Percentiles rank a stretch among this genome's conserved stretches.
These are phyloP conservation scores for Hyposoter didymator DNA, from an alignment of 2,888 invertebrate genomes.

Conservation along the genomic window DNA sequence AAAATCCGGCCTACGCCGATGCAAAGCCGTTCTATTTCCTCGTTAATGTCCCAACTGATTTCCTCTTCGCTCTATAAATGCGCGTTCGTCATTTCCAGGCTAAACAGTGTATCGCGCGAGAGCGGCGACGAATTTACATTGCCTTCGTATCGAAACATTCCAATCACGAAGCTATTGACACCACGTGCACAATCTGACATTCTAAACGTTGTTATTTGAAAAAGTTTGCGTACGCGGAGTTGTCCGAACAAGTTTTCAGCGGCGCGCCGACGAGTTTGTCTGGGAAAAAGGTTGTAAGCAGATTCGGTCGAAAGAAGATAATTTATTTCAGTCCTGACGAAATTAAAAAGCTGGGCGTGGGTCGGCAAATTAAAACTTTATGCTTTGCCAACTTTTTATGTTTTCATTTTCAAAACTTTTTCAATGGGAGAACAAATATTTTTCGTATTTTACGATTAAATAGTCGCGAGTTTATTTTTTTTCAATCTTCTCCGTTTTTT, in stretches of 20 bases:
- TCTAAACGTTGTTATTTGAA: not conserved
- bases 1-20: no score
- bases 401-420: not conserved
- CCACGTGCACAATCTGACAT: not conserved
- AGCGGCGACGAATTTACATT: conserved; percentile 17
- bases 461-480: not conserved
- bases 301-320: not conserved
- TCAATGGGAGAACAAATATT: not conserved
- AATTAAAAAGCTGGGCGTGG: conserved; percentile 17
- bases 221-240: not conserved
- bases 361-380: conserved; percentile 13
- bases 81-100: not conserved
- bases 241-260: not conserved
- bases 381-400: not conserved
- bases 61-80: not conserved
- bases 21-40: not conserved
- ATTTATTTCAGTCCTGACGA: not conserved
- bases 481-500: not conserved
- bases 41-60: not conserved
- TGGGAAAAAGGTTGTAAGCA: not conserved
- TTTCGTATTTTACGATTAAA: not conserved
- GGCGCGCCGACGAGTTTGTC: not conserved
- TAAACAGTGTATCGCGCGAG: not conserved
- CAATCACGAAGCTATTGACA: conserved; percentile 4
- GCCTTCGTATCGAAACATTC: conserved; percentile 4